phyloP scores from a whole-genome alignment of 2,797 vertebrate genomes.

The Epinephelus awoara region DNA sequence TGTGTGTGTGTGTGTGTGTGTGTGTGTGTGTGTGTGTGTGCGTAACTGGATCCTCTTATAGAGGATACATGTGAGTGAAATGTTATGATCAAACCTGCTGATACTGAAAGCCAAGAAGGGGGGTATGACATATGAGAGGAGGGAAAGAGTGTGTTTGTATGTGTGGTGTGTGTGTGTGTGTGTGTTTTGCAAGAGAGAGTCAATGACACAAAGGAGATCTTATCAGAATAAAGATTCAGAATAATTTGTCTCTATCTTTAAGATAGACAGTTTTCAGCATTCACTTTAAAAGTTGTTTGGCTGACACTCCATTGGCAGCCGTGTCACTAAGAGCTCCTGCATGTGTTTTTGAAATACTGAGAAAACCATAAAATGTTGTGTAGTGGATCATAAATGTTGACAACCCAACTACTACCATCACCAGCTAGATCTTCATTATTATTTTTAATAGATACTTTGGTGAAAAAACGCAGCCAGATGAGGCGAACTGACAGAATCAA shows the following conservation, averaged over 20 bases:
- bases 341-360: not conserved
- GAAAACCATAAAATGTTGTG: not conserved
- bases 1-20: conserved; percentile 6
- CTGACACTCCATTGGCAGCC: not conserved
- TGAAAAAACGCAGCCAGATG: not conserved
- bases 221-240: not conserved
- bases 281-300: not conserved
- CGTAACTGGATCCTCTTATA: conserved; percentile 50
- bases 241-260: not conserved
- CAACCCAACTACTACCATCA: not conserved
- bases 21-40: not conserved
- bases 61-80: conserved; percentile 61
- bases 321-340: too few species aligned
- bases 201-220: not conserved
- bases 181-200: not conserved
- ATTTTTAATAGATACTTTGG: not conserved
- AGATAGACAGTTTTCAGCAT: not conserved
- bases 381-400: not conserved
- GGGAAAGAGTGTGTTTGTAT: not conserved
- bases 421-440: too few species aligned
- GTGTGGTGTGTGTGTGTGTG: not conserved
- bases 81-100: conserved; percentile 66
- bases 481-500: not conserved
- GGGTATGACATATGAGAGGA: conserved; percentile 12
- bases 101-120: conserved; percentile 43